Percentiles rank a stretch among this genome's conserved stretches.
phyloP scores from a whole-genome alignment of 2,113 vertebrate species.

The Gadus macrocephalus region DNA sequence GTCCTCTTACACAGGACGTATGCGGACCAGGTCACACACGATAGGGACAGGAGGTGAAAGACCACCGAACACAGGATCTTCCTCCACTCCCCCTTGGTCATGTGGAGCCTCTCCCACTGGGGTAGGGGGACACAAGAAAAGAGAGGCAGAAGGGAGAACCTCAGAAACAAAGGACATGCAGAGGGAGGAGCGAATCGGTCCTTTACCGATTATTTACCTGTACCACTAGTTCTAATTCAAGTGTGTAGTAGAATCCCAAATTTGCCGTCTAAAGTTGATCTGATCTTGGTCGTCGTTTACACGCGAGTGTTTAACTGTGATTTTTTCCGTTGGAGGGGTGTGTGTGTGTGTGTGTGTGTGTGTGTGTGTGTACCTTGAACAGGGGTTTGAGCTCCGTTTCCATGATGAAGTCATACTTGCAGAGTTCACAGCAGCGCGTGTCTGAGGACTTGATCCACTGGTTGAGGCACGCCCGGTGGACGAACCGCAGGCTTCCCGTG shows the following conservation, averaged over 20 bases:
- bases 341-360: neutral
- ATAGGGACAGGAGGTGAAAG: conserved; percentile 90
- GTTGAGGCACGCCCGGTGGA: conserved; percentile 93
- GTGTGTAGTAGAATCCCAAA: neutral
- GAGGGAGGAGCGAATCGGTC: too few relatives aligned
- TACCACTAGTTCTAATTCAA: neutral
- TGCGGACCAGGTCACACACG: conserved; percentile 91
- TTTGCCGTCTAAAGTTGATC: neutral
- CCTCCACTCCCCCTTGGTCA: conserved; percentile 88
- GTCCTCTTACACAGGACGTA: conserved; percentile 87
- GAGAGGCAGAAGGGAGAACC: neutral
- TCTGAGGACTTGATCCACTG: conserved; percentile 99
- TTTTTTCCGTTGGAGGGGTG: neutral
- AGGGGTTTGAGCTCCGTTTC: conserved; percentile 95
- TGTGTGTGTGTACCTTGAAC: conserved; percentile 75
- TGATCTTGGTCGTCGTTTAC: neutral
- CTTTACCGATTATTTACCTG: too few relatives aligned
- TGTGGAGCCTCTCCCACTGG: conserved; percentile 96
- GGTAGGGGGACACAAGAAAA: conserved; percentile 20
- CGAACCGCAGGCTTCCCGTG: conserved; percentile 90
- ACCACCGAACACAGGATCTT: conserved; percentile 93
- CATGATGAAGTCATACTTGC: conserved; percentile 98
- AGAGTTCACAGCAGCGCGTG: conserved; percentile 96
- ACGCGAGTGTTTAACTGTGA: too few relatives aligned
- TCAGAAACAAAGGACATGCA: too few relatives aligned